phyloP scores from a whole-genome alignment of 2,797 vertebrate species.

The Myoxocephalus aenaeus region DNA sequence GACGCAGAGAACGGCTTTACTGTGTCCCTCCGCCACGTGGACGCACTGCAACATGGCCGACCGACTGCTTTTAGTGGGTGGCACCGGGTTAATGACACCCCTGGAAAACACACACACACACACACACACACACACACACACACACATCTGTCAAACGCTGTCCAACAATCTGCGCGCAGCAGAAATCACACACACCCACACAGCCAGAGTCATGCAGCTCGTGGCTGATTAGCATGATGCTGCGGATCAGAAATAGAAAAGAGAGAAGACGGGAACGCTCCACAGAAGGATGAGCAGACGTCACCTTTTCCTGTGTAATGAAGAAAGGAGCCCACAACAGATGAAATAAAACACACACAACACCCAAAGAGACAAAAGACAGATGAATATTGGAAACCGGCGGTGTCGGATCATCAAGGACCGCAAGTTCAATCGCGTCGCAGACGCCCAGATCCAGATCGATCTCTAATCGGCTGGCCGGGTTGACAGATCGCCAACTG shows the following conservation, averaged over 20 bases:
- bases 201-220: constrained; percentile 33
- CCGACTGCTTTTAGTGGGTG: constrained; percentile 86
- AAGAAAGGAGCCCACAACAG: constrained; percentile 75
- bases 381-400: constrained; percentile 20
- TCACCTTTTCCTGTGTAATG: constrained; percentile 40
- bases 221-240: constrained; percentile 49
- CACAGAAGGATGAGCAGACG: constrained; percentile 19
- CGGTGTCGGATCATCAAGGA: background rate
- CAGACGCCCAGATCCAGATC: too few relatives aligned
- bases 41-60: constrained; percentile 87
- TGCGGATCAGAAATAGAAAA: constrained; percentile 49
- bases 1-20: constrained; percentile 95
- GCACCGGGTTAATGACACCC: constrained; percentile 94
- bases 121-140: constrained; percentile 4
- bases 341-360: background rate
- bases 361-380: constrained; percentile 1
- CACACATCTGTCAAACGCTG: background rate
- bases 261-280: constrained; percentile 10
- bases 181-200: constrained; percentile 24
- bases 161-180: constrained; percentile 1
- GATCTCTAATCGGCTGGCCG: constrained; percentile 22
- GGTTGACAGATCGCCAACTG: constrained; percentile 22
- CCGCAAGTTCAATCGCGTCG: too few relatives aligned
- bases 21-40: constrained; percentile 94
- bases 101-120: constrained; percentile 72